These are phyloP conservation scores for Rhynchopsitta pachyrhyncha DNA, from an alignment of 2,113 vertebrate genomes.

Conservation along the genomic window DNA sequence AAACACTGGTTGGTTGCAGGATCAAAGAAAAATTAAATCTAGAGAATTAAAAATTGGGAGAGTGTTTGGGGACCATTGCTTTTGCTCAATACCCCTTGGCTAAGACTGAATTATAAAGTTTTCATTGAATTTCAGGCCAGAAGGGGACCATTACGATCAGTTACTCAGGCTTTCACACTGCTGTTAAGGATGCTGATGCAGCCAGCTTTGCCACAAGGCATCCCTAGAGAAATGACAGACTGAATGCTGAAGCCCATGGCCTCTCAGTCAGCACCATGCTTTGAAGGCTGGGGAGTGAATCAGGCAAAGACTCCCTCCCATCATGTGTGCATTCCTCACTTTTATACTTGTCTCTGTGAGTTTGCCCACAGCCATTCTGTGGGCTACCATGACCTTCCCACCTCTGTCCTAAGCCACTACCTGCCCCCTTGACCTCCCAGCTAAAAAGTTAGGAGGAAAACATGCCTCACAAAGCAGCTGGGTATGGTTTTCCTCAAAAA, in stretches of 20 bases:
- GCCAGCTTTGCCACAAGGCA: not conserved
- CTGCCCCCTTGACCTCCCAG: not conserved
- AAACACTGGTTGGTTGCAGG: not conserved
- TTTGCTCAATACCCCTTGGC: not conserved
- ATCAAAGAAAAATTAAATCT: not conserved
- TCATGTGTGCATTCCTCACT: rapidly evolving
- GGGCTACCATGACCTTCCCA: not conserved
- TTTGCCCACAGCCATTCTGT: rapidly evolving
- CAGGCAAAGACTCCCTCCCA: not conserved
- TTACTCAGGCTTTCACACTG: not conserved
- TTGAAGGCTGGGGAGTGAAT: not conserved
- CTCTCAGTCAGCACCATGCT: rapidly evolving
- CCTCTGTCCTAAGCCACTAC: not conserved
- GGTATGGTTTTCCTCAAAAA: not conserved
- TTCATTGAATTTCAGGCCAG: not conserved
- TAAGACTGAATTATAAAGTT: not conserved
- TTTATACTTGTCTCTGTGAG: rapidly evolving
- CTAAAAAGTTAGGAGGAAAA: not conserved
- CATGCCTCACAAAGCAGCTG: not conserved
- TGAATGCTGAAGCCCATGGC: rapidly evolving
- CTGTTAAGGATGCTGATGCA: not conserved
- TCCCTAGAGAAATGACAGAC: not conserved
- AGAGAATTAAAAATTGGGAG: not conserved
- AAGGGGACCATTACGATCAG: not conserved
- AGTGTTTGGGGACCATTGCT: not conserved